These are phyloP conservation scores for Labeo calbasu DNA, from an alignment of 2,797 vertebrate species.

Conservation along the genomic window DNA sequence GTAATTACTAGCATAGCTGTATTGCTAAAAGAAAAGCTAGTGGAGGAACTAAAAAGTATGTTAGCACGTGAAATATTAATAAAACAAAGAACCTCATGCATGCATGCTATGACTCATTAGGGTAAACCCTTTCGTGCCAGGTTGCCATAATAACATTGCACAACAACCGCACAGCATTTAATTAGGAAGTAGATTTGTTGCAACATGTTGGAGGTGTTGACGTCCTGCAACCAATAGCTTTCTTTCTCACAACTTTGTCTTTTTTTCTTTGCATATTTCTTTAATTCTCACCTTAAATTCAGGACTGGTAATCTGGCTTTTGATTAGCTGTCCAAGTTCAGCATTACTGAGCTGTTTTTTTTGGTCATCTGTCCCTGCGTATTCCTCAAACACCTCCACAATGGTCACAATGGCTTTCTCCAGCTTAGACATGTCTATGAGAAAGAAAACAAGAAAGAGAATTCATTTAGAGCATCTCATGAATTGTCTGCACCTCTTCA, in stretches of 20 bases:
- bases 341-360: constrained; percentile 66
- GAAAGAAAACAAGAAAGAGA: not conserved
- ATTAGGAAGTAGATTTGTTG: constrained; percentile 11
- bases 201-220: constrained; percentile 16
- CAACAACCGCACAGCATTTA: not conserved
- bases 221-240: not conserved
- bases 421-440: constrained; percentile 70
- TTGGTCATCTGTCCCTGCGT: constrained; percentile 63
- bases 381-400: constrained; percentile 74
- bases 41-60: not conserved
- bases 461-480: not conserved
- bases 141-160: constrained; percentile 22
- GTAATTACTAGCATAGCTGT: constrained; percentile 15
- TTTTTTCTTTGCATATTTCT: not conserved
- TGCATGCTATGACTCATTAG: constrained; percentile 13
- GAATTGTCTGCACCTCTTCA: not conserved
- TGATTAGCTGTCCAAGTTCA: constrained; percentile 66
- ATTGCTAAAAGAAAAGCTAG: not conserved
- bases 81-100: not conserved
- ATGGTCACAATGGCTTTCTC: constrained; percentile 70
- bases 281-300: constrained; percentile 69
- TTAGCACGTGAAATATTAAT: not conserved
- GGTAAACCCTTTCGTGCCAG: constrained; percentile 16
- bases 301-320: constrained; percentile 64
- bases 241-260: not conserved